Evolutionary conservation across 37 sponge, comb jelly and placozoan genomes (phyloP).

Genomic region (Eunapius fragilis): DNA sequence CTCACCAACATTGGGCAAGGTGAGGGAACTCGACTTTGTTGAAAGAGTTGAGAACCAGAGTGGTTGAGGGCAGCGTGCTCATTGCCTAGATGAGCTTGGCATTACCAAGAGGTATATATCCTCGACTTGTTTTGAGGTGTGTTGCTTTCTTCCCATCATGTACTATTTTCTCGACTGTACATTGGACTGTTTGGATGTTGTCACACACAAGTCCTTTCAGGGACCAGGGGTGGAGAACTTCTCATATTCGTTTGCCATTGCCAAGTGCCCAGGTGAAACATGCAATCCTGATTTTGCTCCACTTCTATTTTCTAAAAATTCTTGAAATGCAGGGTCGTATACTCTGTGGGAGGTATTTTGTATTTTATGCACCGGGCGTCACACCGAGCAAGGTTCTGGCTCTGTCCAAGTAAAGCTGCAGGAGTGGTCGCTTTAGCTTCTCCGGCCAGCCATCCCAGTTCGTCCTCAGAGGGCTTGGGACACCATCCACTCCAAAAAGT

Average conservation of each 20-base stretch:
- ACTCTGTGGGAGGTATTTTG: neutral
- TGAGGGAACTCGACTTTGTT: neutral
- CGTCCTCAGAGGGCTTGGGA: conserved; percentile 39
- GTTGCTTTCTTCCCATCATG: conserved; percentile 33
- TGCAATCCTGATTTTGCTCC: neutral
- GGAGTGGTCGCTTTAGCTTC: conserved; percentile 3
- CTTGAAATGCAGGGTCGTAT: neutral
- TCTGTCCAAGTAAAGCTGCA: conserved; percentile 18
- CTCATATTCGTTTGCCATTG: neutral
- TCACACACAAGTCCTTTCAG: neutral
- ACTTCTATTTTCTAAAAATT: neutral
- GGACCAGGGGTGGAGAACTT: neutral
- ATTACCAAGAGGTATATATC: neutral
- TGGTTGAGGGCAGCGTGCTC: conserved; percentile 29
- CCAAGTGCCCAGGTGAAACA: neutral
- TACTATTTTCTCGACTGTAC: conserved; percentile 11
- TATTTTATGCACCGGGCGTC: conserved; percentile 35
- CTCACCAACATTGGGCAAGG: conserved; percentile 4
- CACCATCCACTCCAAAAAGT: conserved; percentile 58
- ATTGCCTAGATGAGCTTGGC: conserved; percentile 26
- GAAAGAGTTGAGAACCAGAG: conserved; percentile 28
- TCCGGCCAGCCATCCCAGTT: conserved; percentile 52
- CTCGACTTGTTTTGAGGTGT: conserved; percentile 4
- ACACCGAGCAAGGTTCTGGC: conserved; percentile 28
- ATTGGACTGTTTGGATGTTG: neutral